phyloP scores from a whole-genome alignment of 2,888 invertebrate genomes.

The Epinotia demarniana region DNA sequence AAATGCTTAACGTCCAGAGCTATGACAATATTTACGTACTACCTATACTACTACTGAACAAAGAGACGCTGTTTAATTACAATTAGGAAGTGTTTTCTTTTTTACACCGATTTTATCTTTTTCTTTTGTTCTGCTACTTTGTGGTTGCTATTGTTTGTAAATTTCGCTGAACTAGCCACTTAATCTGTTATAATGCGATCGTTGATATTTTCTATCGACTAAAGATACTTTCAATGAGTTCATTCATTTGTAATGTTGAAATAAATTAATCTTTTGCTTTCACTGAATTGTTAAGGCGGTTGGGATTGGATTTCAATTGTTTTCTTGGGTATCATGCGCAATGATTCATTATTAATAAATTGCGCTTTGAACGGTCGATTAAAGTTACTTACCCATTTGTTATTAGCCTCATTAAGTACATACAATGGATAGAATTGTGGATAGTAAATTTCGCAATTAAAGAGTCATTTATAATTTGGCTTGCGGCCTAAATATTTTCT shows the following conservation, averaged over 20 bases:
- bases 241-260: slow-evolving; percentile 69
- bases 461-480: not conserved
- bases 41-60: not conserved
- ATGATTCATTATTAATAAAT: slow-evolving; percentile 26
- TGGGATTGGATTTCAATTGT: slow-evolving; percentile 32
- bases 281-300: slow-evolving; percentile 56
- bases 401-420: not conserved
- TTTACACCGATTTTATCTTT: slow-evolving; percentile 54
- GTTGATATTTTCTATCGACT: slow-evolving; percentile 58
- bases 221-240: slow-evolving; percentile 57
- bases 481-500: not conserved
- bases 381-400: slow-evolving; percentile 6
- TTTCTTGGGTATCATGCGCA: slow-evolving; percentile 15
- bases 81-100: slow-evolving; percentile 7
- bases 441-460: not conserved
- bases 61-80: not conserved
- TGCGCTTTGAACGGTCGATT: slow-evolving; percentile 15
- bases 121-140: slow-evolving; percentile 52
- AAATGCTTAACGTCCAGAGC: not conserved
- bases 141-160: slow-evolving; percentile 62
- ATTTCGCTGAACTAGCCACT: slow-evolving; percentile 58
- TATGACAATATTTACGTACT: not conserved
- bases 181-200: slow-evolving; percentile 57
- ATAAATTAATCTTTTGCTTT: slow-evolving; percentile 73
- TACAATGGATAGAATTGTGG: not conserved